Conservation (phyloP, 2,797 vertebrate species). For the Rhabdomys pumilio region DNA sequence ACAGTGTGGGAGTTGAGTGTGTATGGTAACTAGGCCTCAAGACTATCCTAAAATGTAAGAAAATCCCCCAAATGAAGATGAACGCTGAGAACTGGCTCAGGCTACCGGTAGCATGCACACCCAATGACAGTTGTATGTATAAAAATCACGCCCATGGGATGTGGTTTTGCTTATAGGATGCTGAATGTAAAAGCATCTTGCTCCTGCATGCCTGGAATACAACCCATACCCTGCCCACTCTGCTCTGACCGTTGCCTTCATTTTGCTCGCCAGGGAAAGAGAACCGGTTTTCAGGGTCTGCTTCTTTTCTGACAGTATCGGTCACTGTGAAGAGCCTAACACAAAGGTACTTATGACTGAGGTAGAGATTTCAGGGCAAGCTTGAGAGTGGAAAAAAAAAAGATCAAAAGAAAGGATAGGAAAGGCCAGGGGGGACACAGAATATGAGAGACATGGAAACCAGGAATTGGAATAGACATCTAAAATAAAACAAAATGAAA, state of each 20-base stretch:
- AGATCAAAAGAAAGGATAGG: too few relatives aligned
- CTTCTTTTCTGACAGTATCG: neutral
- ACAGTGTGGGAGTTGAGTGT: neutral
- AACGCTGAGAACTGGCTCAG: neutral
- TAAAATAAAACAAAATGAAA: neutral
- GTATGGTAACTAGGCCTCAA: slow-evolving; percentile 21
- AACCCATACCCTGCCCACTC: neutral
- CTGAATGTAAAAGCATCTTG: slow-evolving; percentile 37
- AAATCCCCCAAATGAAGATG: slow-evolving; percentile 51
- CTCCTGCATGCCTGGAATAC: neutral
- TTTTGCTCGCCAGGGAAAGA: neutral
- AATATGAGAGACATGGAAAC: neutral
- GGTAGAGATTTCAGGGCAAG: neutral
- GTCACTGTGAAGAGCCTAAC: neutral
- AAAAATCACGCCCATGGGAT: neutral
- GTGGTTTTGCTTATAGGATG: neutral
- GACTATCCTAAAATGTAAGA: slow-evolving; percentile 50
- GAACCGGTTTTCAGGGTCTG: neutral
- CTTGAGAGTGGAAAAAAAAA: too few relatives aligned
- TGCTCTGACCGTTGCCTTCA: neutral
- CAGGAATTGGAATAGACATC: neutral
- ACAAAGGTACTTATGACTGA: neutral
- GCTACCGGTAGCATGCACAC: neutral
- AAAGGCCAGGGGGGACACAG: neutral
- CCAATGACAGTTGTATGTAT: neutral